Percentiles rank a stretch among this genome's conserved stretches.
Evolutionary conservation across 2,888 invertebrate species (phyloP).

Genomic region (Phlogophora meticulosa): DNA sequence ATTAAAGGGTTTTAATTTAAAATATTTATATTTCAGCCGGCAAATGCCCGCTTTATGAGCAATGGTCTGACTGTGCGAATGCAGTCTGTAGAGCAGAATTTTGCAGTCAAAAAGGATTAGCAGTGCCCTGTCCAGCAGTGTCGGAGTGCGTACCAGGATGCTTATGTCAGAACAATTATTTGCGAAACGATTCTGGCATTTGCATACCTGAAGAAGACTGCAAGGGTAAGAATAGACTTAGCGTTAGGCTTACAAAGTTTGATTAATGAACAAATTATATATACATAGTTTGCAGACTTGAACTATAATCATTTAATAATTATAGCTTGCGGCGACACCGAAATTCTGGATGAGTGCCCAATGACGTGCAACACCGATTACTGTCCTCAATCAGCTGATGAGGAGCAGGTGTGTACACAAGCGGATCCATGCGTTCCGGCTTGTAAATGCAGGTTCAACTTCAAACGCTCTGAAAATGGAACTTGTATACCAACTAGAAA

Average conservation of each 20-base stretch:
- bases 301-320: no score
- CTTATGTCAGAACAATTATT: not conserved
- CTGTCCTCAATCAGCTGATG: conserved; percentile 67
- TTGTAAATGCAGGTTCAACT: conserved; percentile 76
- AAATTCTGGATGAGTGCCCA: conserved; percentile 68
- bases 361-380: conserved; percentile 66
- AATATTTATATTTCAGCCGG: conserved; percentile 8
- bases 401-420: conserved; percentile 55
- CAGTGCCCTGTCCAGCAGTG: not conserved
- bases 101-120: conserved; percentile 7
- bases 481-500: conserved; percentile 71
- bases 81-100: conserved; percentile 1
- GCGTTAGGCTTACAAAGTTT: no score
- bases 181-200: not conserved
- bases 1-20: not conserved
- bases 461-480: conserved; percentile 69
- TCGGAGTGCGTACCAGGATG: conserved; percentile 8
- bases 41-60: conserved; percentile 8
- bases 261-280: no score
- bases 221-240: no score
- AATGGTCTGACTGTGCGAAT: conserved; percentile 10
- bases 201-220: no score
- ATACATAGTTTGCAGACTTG: no score
- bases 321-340: conserved; percentile 63
- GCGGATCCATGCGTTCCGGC: conserved; percentile 63